Percentiles rank a stretch among this genome's conserved stretches.
Evolutionary conservation across 2,888 invertebrate genomes (phyloP).

Genomic region (Nesidiocoris tenuis): DNA sequence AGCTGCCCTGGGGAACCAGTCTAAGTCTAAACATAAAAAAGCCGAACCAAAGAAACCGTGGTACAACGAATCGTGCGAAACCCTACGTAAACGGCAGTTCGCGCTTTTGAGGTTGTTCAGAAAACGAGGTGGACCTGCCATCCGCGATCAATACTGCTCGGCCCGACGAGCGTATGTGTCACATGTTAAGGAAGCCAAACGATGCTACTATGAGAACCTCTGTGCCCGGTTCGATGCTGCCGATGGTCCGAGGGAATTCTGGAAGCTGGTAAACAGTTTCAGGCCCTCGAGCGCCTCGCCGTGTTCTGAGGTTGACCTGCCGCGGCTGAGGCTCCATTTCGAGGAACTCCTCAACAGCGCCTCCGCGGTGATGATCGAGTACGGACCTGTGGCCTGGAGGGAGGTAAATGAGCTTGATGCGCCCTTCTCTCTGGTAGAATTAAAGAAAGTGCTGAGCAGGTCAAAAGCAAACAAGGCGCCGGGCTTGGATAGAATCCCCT

Average conservation of each 20-base stretch:
- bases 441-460: background rate
- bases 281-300: background rate
- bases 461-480: constrained; percentile 2
- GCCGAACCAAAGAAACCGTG: background rate
- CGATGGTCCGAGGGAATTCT: background rate
- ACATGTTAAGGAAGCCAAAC: background rate
- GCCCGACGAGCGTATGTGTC: background rate
- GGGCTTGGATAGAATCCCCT: background rate
- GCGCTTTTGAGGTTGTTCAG: background rate
- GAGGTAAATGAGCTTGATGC: background rate
- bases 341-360: background rate
- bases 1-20: background rate
- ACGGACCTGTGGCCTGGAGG: background rate
- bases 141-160: background rate
- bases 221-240: background rate
- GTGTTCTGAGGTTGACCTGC: background rate
- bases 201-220: background rate
- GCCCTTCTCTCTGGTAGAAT: background rate
- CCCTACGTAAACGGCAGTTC: background rate
- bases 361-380: background rate
- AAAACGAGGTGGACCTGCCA: background rate
- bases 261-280: background rate
- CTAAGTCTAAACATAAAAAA: too few species aligned
- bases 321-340: background rate
- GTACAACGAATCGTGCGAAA: background rate